Evolutionary conservation across 2,113 vertebrate species (phyloP).

Genomic region (Dasypus novemcinctus): DNA sequence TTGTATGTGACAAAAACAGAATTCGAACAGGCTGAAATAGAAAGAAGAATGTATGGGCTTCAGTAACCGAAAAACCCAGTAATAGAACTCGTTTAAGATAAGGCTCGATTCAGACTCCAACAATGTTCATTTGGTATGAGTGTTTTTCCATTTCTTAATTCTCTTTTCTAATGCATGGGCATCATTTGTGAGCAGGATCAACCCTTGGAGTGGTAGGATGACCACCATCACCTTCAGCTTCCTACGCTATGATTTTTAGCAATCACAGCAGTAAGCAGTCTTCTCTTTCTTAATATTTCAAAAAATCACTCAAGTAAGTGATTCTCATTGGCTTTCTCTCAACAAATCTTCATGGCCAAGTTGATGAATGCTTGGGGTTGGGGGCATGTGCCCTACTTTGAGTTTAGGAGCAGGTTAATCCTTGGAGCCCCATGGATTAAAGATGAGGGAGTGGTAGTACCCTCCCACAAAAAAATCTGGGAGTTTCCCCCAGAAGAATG

Average conservation of each 20-base stretch:
- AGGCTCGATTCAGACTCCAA: not conserved
- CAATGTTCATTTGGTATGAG: not conserved
- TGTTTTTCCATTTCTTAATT: not conserved
- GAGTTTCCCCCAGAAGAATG: not conserved
- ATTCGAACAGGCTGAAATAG: not conserved
- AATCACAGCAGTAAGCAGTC: not conserved
- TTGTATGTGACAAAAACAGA: not conserved
- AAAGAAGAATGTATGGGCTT: not conserved
- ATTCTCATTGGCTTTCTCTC: not conserved
- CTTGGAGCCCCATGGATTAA: not conserved
- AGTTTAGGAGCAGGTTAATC: not conserved
- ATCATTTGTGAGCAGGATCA: not conserved
- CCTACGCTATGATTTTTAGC: not conserved
- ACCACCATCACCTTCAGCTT: not conserved
- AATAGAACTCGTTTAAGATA: not conserved
- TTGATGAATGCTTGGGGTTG: not conserved
- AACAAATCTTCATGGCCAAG: not conserved
- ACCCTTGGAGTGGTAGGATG: not conserved
- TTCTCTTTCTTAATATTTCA: not conserved
- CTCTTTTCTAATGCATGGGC: not conserved
- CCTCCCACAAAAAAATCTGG: too few species aligned
- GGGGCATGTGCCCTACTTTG: not conserved
- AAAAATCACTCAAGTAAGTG: not conserved
- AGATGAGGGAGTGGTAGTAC: not conserved
- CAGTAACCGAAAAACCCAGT: not conserved